Percentiles rank a stretch among this genome's conserved stretches.
Evolutionary conservation across 2,113 vertebrate species (phyloP).

Genomic region (Sphaerodactylus townsendi): DNA sequence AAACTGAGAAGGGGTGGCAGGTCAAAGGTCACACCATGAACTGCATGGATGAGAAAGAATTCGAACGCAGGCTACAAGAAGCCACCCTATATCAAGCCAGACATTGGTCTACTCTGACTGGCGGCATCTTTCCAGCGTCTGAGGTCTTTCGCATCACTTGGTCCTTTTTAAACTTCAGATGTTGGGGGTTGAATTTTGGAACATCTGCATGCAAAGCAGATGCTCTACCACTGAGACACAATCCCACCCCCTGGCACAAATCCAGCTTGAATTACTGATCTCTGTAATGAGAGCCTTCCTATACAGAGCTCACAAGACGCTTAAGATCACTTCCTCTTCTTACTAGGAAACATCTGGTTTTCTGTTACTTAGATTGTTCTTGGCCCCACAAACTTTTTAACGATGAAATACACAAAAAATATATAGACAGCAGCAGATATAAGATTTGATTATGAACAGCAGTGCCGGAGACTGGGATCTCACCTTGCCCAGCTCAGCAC

Average conservation of each 20-base stretch:
- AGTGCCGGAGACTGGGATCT: background rate
- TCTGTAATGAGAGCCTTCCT: background rate
- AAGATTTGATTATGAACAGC: background rate
- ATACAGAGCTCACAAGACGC: background rate
- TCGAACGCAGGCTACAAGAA: background rate
- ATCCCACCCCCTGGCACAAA: too few relatives aligned
- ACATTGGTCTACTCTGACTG: too few relatives aligned
- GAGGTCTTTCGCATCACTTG: too few relatives aligned
- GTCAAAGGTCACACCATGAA: background rate
- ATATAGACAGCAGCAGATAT: too few relatives aligned
- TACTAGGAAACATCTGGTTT: background rate
- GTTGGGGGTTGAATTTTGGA: too few relatives aligned
- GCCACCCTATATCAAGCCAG: too few relatives aligned
- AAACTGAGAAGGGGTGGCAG: too few relatives aligned
- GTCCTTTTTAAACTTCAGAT: too few relatives aligned
- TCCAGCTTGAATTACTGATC: background rate
- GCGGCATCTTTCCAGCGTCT: too few relatives aligned
- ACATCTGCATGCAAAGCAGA: too few relatives aligned
- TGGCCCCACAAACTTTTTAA: background rate
- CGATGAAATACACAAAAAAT: background rate
- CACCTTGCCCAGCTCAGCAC: background rate
- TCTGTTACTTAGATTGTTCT: background rate
- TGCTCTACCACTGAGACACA: background rate
- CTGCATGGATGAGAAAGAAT: background rate
- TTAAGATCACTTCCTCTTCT: background rate